Evolutionary conservation across 2,888 invertebrate genomes (phyloP).

Genomic region (Leptogaster cylindrica): DNA sequence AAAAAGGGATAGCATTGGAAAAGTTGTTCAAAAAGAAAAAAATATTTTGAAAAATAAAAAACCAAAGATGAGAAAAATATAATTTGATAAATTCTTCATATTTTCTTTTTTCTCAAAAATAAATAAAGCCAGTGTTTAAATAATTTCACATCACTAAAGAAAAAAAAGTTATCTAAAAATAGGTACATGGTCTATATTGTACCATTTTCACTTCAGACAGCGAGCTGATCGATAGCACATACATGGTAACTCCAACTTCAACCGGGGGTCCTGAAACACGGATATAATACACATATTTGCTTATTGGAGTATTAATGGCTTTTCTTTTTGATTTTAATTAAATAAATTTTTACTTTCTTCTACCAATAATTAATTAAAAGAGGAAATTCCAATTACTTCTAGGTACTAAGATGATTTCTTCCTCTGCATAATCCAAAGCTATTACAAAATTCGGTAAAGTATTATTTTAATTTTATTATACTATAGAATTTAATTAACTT

Average conservation of each 20-base stretch:
- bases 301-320: constrained; percentile 43
- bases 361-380: constrained; percentile 11
- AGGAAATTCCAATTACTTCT: neutral
- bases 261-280: constrained; percentile 91
- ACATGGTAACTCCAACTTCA: constrained; percentile 97
- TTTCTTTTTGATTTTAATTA: constrained; percentile 19
- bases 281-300: constrained; percentile 51
- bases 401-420: neutral
- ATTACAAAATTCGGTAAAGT: too few species aligned
- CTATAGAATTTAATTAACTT: too few species aligned
- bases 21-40: constrained; percentile 3
- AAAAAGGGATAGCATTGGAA: constrained; percentile 32
- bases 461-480: too few species aligned
- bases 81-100: neutral
- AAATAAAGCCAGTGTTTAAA: constrained; percentile 35
- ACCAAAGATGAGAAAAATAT: constrained; percentile 18
- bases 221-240: constrained; percentile 97
- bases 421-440: too few species aligned
- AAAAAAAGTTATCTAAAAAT: constrained; percentile 47
- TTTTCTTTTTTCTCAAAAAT: constrained; percentile 17
- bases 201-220: constrained; percentile 99
- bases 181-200: constrained; percentile 63
- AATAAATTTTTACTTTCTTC: constrained; percentile 3
- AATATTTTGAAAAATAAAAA: constrained; percentile 20
- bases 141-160: constrained; percentile 44